Percentiles rank a stretch among this genome's conserved stretches.
Evolutionary conservation across 2,113 vertebrate species (phyloP).

Genomic region (Heliornis fulica): DNA sequence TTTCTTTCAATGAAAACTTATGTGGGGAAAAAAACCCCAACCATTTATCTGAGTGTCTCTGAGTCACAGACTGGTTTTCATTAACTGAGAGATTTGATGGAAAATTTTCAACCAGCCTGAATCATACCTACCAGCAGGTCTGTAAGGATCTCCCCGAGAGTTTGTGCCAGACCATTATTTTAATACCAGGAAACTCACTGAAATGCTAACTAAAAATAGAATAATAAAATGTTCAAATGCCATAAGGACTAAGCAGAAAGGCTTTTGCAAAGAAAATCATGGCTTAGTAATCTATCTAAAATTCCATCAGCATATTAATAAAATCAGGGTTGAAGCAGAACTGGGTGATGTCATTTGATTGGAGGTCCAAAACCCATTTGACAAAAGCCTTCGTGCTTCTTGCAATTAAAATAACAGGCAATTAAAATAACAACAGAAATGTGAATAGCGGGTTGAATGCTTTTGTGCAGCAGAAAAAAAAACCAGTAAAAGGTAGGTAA

Average conservation of each 20-base stretch:
- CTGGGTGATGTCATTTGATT: neutral
- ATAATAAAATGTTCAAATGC: conserved; percentile 27
- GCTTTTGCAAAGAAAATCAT: neutral
- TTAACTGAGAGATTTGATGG: conserved; percentile 21
- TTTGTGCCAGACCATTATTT: conserved; percentile 14
- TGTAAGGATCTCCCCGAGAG: conserved; percentile 9
- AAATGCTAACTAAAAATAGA: conserved; percentile 53
- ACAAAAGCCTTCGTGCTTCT: neutral
- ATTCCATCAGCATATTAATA: neutral
- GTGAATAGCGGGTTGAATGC: neutral
- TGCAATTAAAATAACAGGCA: neutral
- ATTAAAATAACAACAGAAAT: neutral
- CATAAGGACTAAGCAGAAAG: conserved; percentile 3
- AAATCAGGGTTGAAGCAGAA: neutral
- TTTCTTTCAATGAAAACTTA: neutral
- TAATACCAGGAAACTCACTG: conserved; percentile 40
- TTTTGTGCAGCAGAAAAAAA: neutral
- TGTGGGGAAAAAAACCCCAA: neutral
- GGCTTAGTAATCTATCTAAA: neutral
- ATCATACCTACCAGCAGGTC: conserved; percentile 46
- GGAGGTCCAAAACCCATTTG: neutral
- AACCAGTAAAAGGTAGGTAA: neutral
- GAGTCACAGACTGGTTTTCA: conserved; percentile 19
- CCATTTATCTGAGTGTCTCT: neutral
- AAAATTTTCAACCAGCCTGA: conserved; percentile 47